A percentile compares a stretch with the other conserved stretches of the same genome.
Evolutionary conservation across 2,113 vertebrate species (phyloP).

Genomic region (Xiphophorus couchianus): DNA sequence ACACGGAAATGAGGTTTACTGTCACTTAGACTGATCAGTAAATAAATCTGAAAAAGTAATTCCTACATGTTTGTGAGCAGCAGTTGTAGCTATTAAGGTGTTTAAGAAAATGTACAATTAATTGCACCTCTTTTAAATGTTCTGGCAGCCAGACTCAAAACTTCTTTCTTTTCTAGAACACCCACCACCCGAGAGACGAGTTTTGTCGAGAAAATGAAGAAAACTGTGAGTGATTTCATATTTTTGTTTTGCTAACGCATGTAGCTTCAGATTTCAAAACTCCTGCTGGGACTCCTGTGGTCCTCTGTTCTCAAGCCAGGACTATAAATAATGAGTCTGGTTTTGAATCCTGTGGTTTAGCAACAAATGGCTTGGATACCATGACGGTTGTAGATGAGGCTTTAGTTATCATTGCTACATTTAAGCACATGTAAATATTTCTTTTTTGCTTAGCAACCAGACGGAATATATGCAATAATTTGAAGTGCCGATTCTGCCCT

Average conservation of each 20-base stretch:
- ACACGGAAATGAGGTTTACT: neutral
- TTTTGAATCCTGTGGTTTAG: constrained; percentile 57
- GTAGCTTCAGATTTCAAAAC: constrained; percentile 17
- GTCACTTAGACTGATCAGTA: neutral
- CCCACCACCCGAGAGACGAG: constrained; percentile 85
- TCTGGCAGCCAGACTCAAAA: neutral
- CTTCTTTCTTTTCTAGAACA: constrained; percentile 72
- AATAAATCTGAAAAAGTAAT: neutral
- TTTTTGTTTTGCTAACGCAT: constrained; percentile 6
- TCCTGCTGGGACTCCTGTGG: constrained; percentile 17
- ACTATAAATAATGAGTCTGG: constrained; percentile 25
- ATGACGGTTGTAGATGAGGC: constrained; percentile 9
- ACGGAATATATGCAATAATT: neutral
- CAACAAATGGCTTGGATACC: constrained; percentile 52
- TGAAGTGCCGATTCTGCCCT: neutral
- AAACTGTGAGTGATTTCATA: constrained; percentile 85
- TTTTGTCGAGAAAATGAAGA: constrained; percentile 99
- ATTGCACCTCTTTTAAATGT: neutral
- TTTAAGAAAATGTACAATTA: too few relatives aligned
- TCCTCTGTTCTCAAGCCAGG: constrained; percentile 15
- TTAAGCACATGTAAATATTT: neutral
- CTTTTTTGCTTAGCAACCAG: neutral
- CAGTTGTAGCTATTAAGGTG: too few relatives aligned
- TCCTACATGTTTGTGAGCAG: neutral
- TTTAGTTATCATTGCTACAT: constrained; percentile 1